Percentiles rank a stretch among this genome's conserved stretches.
Evolutionary conservation across 2,797 vertebrate genomes (phyloP).

Genomic region (Phrynocephalus vlangalii): DNA sequence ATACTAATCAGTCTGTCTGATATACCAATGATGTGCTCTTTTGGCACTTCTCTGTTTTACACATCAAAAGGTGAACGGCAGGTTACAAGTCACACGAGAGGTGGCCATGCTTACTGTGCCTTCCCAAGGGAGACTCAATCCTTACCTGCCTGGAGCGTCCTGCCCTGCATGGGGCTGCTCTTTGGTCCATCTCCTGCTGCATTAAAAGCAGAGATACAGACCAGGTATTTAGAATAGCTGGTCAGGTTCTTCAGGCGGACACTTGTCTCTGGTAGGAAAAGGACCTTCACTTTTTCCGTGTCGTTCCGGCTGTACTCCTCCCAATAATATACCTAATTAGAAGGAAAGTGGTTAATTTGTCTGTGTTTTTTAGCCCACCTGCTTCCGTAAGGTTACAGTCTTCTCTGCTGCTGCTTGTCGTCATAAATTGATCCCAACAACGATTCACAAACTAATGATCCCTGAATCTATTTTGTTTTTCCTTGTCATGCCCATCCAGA

Average conservation of each 20-base stretch:
- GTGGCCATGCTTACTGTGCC: rapidly evolving
- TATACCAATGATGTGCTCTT: background rate
- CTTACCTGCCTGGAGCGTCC: constrained; percentile 91
- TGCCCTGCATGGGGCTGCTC: constrained; percentile 85
- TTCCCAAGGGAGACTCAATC: rapidly evolving
- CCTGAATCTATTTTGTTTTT: background rate
- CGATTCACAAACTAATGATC: background rate
- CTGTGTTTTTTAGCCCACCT: background rate
- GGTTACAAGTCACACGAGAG: background rate
- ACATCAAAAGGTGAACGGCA: background rate
- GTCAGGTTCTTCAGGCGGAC: constrained; percentile 90
- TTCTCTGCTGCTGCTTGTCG: too few species aligned
- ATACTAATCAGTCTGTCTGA: background rate
- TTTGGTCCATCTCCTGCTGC: constrained; percentile 91
- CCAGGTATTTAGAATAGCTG: constrained; percentile 89
- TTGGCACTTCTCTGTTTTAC: background rate
- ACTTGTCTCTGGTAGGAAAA: constrained; percentile 88
- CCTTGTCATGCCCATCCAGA: background rate
- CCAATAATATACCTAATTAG: constrained; percentile 90
- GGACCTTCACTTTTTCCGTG: constrained; percentile 90
- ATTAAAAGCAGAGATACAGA: constrained; percentile 92
- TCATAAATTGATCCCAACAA: too few species aligned
- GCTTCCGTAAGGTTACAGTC: background rate
- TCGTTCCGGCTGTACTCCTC: constrained; percentile 87
- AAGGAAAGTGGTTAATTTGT: background rate